Conservation (phyloP, 2,888 invertebrate species). For the Scelioninae gen. 2 region DNA sequence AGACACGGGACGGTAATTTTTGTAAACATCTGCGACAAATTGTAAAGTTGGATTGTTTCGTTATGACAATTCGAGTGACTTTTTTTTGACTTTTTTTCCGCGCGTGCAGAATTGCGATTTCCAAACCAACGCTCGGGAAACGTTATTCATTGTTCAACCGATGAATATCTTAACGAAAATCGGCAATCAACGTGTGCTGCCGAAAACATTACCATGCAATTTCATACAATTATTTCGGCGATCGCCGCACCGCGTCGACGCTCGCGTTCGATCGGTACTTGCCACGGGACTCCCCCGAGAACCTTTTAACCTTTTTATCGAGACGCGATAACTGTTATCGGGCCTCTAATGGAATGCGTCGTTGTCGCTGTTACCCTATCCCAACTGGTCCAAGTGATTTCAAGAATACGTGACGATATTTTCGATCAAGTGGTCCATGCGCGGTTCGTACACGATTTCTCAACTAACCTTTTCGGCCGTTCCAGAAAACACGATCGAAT, state of each 20-base stretch:
- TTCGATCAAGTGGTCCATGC: constrained; percentile 24
- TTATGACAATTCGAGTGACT: too few species aligned
- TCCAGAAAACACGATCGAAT: not conserved
- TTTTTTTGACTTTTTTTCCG: too few species aligned
- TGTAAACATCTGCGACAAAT: too few species aligned
- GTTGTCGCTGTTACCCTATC: constrained; percentile 35
- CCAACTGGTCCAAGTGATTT: constrained; percentile 20
- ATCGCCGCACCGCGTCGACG: constrained; percentile 6
- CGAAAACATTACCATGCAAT: too few species aligned
- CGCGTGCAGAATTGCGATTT: too few species aligned
- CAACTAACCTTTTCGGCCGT: not conserved
- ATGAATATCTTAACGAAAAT: too few species aligned
- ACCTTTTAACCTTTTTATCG: constrained; percentile 46
- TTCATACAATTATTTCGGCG: too few species aligned
- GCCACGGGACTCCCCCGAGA: constrained; percentile 20
- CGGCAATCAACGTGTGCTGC: too few species aligned
- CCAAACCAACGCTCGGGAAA: too few species aligned
- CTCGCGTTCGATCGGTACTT: constrained; percentile 33
- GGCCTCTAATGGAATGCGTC: constrained; percentile 43
- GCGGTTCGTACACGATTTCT: constrained; percentile 5
- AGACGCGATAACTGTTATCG: constrained; percentile 47
- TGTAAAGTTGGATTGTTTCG: too few species aligned
- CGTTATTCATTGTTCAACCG: too few species aligned
- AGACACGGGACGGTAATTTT: too few species aligned
- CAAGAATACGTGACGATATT: constrained; percentile 23